Base-by-base conservation (phyloP, 2,113 vertebrate genomes). In the Phainopepla nitens region DNA sequence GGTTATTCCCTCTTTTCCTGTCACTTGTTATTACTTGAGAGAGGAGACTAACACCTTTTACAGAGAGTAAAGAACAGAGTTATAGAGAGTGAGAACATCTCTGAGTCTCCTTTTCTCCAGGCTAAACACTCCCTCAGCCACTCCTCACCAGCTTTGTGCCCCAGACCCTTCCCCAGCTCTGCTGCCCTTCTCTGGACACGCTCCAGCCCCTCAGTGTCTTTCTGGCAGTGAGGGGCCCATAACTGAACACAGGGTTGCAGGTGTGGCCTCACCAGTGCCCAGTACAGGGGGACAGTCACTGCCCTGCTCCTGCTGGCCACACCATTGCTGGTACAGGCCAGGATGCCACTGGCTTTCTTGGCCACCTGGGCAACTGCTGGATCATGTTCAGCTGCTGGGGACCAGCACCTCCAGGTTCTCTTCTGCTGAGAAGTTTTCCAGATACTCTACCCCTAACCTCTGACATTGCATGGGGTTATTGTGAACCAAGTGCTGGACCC, bases 111-210 rank as follows among this genome's bases (percentile, higher is more conserved):
- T 69, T 36, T 56, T 44, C 28, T 27, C 4, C 14, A 25, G 69
- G 16, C 19, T 61, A 6, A 81, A 29, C 8, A 13, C 23, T 81
- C 16, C 13, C 23, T 36, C 35, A 62, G 36, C 20, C 0, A 0
- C 1, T 15, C 3, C 31, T 29, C 31, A 9, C 3, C 3, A 3
- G 2, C 3, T 2, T 13, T 25, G 8, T 75, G 23, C 27, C 18
- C 35, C 42, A 69, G 42, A 50, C 8, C 36, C 28, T 81, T n/a
- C 16, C 12, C 23, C 76, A 87, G 49, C 35, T 25, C 44, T 0
- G 0, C 1, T 80, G 6, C 35, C 28, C 49, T 69, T 75, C 49
- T 22, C 69, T 76, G 49, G 33, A 56, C 42, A 25, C 0, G 0
- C 20, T 87, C 69, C 42, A 75, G 49, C 31, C 33, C 23, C 41